Evolutionary conservation across 2,888 invertebrate genomes (phyloP).

Genomic region (Tetranychus truncatus): DNA sequence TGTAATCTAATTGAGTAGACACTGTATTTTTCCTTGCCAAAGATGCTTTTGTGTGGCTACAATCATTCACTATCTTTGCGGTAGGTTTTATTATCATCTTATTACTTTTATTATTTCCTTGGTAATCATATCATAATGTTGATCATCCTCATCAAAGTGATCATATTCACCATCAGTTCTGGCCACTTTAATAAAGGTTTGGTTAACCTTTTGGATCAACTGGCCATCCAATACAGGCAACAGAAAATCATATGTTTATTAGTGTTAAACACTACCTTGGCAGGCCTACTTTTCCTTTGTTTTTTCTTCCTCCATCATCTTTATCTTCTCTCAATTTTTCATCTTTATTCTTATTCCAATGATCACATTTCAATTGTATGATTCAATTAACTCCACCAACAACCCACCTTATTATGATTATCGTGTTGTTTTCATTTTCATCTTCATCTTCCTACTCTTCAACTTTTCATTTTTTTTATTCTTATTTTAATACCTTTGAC

Average conservation of each 20-base stretch:
- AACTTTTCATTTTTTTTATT: background rate
- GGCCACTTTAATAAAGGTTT: background rate
- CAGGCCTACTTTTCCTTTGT: too few species aligned
- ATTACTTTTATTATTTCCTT: too few species aligned
- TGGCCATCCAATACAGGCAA: too few species aligned
- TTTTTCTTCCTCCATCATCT: background rate
- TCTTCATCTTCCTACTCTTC: background rate
- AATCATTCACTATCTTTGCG: background rate
- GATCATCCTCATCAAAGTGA: background rate
- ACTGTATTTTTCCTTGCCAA: too few species aligned
- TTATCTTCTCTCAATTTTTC: background rate
- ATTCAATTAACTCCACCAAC: conserved; percentile 1
- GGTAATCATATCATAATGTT: too few species aligned
- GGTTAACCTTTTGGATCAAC: background rate
- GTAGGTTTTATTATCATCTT: background rate
- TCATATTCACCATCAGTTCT: background rate
- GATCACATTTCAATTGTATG: background rate
- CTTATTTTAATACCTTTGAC: background rate
- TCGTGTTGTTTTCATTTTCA: too few species aligned
- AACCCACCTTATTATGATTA: background rate
- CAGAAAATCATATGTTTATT: background rate
- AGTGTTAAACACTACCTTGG: background rate
- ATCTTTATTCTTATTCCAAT: background rate
- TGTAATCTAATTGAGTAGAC: background rate
- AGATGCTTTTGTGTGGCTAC: background rate